Base-by-base conservation (phyloP, 1,140 invertebrate genomes). In the Phymorhynchus buccinoides region DNA sequence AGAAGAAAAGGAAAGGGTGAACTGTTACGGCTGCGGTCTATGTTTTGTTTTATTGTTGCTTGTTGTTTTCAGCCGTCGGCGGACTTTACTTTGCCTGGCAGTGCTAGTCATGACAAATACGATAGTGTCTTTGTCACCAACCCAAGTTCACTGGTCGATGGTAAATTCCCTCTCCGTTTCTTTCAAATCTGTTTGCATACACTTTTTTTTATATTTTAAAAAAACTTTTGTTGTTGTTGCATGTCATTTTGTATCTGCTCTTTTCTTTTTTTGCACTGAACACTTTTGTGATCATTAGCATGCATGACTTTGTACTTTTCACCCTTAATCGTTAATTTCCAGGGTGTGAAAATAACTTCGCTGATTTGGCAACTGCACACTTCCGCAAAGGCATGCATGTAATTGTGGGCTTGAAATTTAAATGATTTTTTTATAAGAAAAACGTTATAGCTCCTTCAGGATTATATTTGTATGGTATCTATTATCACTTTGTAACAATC, bases 21-120 rank as follows among this genome's bases (percentile, higher is more conserved):
- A 48, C 44, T 48, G 44, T 48, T 62, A n/a, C n/a, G 18, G 32
- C 12, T 75, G 82, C 30, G 56, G 14, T 56, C 37, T 73, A 41
- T 84, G 52, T 62, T 30, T 66, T 68, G 66, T 62, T 77, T 80
- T 84, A 35, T 85, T 85, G 41, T 79, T 85, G 42, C 52, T 79
- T 62, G 52, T 75, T 77, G 56, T 88, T 83, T 88, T 83, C 87
- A 88, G 88, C 87, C 82, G 41, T 87, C 87, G 22, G 85, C 85
- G 80, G 89, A 90, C 52, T 89, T 86, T 87, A 81, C 88, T 44
- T 83, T 90, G 81, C 89, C 89, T 42, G 89, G 89, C 68, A 88
- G 85, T 87, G 87, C 80, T 52, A 88, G 84, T 86, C 85, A 85
- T 41, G 87, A 88, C 30, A 86, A 71, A 62, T 82, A 87, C 75